Evolutionary conservation across 2,113 vertebrate genomes (phyloP), one percentile per base, ranked within the genome.

Genomic region (Macquaria ambigua): DNA sequence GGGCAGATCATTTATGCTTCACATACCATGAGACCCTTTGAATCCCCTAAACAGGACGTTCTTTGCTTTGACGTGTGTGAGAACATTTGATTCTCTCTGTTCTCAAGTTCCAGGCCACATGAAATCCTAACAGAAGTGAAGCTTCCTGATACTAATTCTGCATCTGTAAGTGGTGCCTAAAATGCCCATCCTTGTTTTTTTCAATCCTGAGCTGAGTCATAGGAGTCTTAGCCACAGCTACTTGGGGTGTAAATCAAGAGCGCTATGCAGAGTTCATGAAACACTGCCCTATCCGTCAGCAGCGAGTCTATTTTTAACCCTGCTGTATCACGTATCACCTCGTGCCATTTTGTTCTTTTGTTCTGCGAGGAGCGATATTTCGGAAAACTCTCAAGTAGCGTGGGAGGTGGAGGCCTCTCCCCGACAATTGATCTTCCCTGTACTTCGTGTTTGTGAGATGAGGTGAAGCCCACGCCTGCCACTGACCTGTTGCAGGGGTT

Each of bases 271-370:
- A 87, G 90, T 77, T 94, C 87, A 88, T 84, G 82, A 85, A 81
- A 87, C 1, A 84, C 77, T 89, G 84, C 89, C 87, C 89, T 82
- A 74, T 93, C 77, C 48, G 81, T 93, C 91, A 91, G 96, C 89
- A 90, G 31, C n/a, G 55, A 31, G 23, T 63, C 94, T 96, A 83
- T 95, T 97, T 97, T 96, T 97, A 95, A 90, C 90, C 72, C 52
- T 66, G 75, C 81, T 79, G 86, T 90, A 95, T 96, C 95, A 90
- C 82, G 74, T 95, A 89, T 92, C 79, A 7, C 58, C 52, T 77
- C 77, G 77, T 70, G 76, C 90, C 79, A 63, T 92, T 88, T 90
- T 72, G 74, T 74, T 86, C 86, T 70, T 92, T 93, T 94, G 90
- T 95, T 90, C 56, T 46, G 73, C 8, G 52, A 81, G 55, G 63